Evolutionary conservation across 1,140 invertebrate genomes (phyloP), one percentile per base, ranked within the genome.

Genomic region (Dendrolimus kikuchii): DNA sequence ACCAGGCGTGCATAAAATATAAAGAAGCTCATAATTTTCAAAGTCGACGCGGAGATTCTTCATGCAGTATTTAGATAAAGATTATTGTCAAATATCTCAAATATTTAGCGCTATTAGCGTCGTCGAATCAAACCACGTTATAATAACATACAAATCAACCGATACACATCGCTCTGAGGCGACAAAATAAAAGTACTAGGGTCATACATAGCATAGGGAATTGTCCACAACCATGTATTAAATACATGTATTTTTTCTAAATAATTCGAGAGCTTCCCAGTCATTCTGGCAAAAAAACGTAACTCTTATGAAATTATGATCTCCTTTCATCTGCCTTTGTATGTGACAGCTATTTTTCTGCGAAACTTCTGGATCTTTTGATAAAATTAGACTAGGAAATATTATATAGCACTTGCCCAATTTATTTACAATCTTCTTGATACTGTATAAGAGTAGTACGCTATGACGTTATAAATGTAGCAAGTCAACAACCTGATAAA

Each of bases 231-330:
- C 46, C 46, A 48, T 57, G 54, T 49, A 57, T 53, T 51, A 49
- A 41, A 58, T 49, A 60, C 48, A 53, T 67, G 23, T 23, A 23
- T 23, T 23, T 66, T 71, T 68, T 69, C 59, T 60, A 23, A 23
- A 23, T 23, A 23, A 23, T 23, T 23, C 23, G 23, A 23, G 23
- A 23, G 23, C 3, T 23, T 23, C 23, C 1, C 23, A 23, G 23
- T 23, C 23, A 23, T 3, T 23, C 23, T 23, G 23, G 23, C 23
- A 23, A 23, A 3, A n/a, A 23, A 23, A 23, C 23, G 23, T 23
- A 23, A 23, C 1, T 23, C 23, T 23, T 23, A 23, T 23, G 23
- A 23, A 23, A 23, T 23, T 23, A 23, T 23, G 23, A 23, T 23
- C 23, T 2, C 3, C 23, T 23, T 23, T 23, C 23, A 3, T 23